phyloP scores from a whole-genome alignment of 1,140 invertebrate species.

The Aleiodes sp. region DNA sequence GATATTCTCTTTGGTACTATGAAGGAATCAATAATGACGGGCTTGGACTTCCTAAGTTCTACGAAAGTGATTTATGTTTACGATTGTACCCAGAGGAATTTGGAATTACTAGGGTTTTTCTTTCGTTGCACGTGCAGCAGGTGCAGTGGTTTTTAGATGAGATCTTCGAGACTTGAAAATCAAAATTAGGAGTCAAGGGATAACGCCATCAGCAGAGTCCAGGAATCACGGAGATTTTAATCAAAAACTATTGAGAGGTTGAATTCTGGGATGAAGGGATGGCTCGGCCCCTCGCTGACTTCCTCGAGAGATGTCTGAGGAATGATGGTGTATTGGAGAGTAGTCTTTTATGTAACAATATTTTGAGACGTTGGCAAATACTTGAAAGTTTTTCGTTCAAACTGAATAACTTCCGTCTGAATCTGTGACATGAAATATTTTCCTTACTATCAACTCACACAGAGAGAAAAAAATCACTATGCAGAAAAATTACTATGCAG shows the following conservation, averaged over 20 bases:
- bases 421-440: too few relatives aligned
- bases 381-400: constrained; percentile 26
- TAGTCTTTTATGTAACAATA: constrained; percentile 35
- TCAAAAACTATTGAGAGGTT: constrained; percentile 47
- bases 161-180: background rate
- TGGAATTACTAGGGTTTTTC: background rate
- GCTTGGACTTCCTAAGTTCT: background rate
- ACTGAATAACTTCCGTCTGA: too few relatives aligned
- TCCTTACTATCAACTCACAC: too few relatives aligned
- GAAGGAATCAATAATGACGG: constrained; percentile 3
- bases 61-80: constrained; percentile 6
- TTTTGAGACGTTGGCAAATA: constrained; percentile 44
- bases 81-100: constrained; percentile 1
- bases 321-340: background rate
- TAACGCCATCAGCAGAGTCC: constrained; percentile 7
- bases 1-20: background rate
- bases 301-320: background rate
- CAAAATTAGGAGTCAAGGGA: background rate
- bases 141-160: background rate
- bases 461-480: too few relatives aligned
- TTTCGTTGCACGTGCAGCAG: constrained; percentile 8
- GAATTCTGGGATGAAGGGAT: background rate
- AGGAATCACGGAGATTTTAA: constrained; percentile 55
- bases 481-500: too few relatives aligned
- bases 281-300: background rate